Evolutionary conservation across 2,797 vertebrate genomes (phyloP), one percentile per base, ranked within the genome.

Genomic region (Argya squamiceps): DNA sequence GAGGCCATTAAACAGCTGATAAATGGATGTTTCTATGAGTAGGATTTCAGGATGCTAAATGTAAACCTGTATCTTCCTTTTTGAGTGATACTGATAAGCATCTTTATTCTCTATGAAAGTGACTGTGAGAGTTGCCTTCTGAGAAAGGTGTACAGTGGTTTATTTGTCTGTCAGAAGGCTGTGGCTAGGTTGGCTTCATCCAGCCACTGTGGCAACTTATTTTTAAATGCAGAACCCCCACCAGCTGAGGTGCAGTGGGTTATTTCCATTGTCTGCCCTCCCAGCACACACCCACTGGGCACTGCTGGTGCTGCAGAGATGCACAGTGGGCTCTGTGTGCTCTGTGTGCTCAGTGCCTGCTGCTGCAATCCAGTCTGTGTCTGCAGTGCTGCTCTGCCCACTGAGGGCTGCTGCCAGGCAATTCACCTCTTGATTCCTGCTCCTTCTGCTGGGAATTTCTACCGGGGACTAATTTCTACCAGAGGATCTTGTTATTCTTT

Each of bases 301-400:
- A 0, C 4, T 36, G 60, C 50, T 55, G 44, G 49, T 10, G 52
- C 65, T 47, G 52, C 39, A 49, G 15, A 62, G 65, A 18, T 34
- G 58, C 62, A 9, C 30, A 11, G 50, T 1, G 26, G 39, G 39
- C 49, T 47, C 27, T 27, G 60, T 20, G 56, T 56, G 65, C 24
- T 59, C 65, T 27, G 60, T 20, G 56, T 60, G 65, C 24, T 59
- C 65, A 9, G 49, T 30, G 20, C 58, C 50, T 26, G 12, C 1
- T 3, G 26, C 62, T 47, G 63, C 70, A 46, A 0, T 2, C 19
- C 64, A 12, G 0, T 13, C 53, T 53, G 15, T 53, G 50, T 5
- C 89, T 68, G 29, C 10, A 15, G 27, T 0, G 6, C 29, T 39
- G 41, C 49, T 78, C 49, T 68, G 41, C 70, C 56, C 41, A 15